Base-by-base conservation (phyloP, 2,888 invertebrate genomes). In the Epinotia demarniana region DNA sequence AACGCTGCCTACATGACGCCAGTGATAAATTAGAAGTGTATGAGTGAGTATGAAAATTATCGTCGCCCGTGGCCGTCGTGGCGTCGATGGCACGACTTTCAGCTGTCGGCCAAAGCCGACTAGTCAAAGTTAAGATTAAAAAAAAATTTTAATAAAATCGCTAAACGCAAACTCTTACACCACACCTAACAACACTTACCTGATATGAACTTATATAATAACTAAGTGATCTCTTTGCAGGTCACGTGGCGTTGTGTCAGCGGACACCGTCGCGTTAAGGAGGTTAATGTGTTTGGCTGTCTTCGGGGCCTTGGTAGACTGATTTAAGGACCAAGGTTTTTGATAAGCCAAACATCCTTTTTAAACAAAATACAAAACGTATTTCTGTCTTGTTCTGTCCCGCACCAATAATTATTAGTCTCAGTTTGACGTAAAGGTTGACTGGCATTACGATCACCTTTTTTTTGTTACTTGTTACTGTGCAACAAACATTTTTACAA, bases 251-350 rank as follows among this genome's bases (percentile, higher is more conserved):
- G 57, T 68, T 68, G 68, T 57, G 68, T 61, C 61, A 61, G 61
- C 61, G n/a, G 33, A 61, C 61, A 13, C 58, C 58, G 53, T 5
- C 13, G 61, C 61, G 61, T 16, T 11, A 69, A 69, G 58, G 69
- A 69, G 69, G 69, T 69, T 69, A 69, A 69, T 69, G 69, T 43
- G 19, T 69, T 33, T 69, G 58, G 58, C 69, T 27, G n/a, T 69
- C 68, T 68, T 68, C 68, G 58, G 68, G 11, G 57, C 68, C 68
- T 68, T 68, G 68, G 61, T 61, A 33, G 33, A 39, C 39, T 39
- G 39, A 61, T 61, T 57, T 39, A 19, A 39, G 33, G 67, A 39
- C 55, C 39, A 16, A 57, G 39, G 57, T n/a, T 49, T 53, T 53
- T 19, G 57, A 57, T 57, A 57, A 9, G 57, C 18, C 19, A 53